A percentile compares a stretch with the other conserved stretches of the same genome.
phyloP scores from a whole-genome alignment of 2,113 vertebrate genomes.

The Odocoileus virginianus region DNA sequence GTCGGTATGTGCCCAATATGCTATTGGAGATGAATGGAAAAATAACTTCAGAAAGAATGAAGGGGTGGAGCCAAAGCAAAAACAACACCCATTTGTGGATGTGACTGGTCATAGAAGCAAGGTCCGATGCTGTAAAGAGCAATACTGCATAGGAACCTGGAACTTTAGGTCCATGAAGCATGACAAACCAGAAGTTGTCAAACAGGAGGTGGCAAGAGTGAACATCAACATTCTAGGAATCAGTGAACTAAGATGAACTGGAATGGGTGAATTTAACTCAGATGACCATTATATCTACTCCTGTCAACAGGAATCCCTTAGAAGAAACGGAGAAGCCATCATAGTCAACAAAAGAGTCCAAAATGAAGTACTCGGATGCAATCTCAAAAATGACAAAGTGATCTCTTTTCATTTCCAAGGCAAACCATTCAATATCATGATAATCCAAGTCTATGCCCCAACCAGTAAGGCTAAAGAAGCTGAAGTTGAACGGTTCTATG shows the following conservation, averaged over 20 bases:
- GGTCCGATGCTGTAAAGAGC: not conserved
- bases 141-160: not conserved
- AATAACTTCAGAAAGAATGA: not conserved
- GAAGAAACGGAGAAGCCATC: not conserved
- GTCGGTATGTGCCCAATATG: not conserved
- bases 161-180: not conserved
- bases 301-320: not conserved
- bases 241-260: not conserved
- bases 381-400: not conserved
- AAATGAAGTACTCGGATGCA: not conserved
- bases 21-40: not conserved
- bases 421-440: not conserved
- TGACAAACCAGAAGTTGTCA: not conserved
- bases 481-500: not conserved
- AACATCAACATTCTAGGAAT: not conserved
- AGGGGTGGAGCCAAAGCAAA: not conserved
- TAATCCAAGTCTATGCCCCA: not conserved
- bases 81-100: not conserved
- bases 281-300: not conserved
- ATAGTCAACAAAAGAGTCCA: not conserved
- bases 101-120: not conserved
- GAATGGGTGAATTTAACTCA: not conserved
- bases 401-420: not conserved
- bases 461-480: not conserved
- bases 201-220: not conserved